phyloP scores from a whole-genome alignment of 1,140 invertebrate genomes.

The Anthonomus grandis region DNA sequence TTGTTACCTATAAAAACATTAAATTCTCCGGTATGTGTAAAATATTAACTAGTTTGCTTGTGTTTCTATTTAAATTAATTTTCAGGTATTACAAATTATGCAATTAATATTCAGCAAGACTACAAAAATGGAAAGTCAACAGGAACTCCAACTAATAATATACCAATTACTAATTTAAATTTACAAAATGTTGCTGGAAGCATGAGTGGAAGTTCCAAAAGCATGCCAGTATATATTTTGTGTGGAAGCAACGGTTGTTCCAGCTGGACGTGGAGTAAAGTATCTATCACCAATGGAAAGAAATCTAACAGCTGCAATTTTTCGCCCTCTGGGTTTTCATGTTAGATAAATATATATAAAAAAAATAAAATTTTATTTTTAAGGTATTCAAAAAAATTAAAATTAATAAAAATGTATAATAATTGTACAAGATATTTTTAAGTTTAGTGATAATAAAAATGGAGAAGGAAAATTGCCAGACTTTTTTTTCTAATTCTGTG shows the following conservation, averaged over 20 bases:
- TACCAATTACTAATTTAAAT: conserved; percentile 20
- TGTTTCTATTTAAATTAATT: background rate
- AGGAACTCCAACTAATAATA: too few species aligned
- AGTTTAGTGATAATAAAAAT: too few species aligned
- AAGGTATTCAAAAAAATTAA: too few species aligned
- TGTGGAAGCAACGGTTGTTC: conserved; percentile 16
- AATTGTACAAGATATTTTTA: too few species aligned
- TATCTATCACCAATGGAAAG: conserved; percentile 11
- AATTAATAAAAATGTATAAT: too few species aligned
- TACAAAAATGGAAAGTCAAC: conserved; percentile 15
- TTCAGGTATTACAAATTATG: conserved; percentile 12
- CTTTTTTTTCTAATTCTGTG: too few species aligned
- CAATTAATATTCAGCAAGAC: conserved; percentile 10
- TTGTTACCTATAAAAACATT: conserved; percentile 21
- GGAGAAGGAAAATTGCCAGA: too few species aligned
- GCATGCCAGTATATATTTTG: conserved; percentile 14
- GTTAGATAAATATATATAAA: too few species aligned
- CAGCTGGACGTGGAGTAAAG: conserved; percentile 16
- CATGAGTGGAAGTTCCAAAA: conserved; percentile 14
- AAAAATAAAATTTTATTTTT: too few species aligned
- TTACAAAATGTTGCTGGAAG: conserved; percentile 9
- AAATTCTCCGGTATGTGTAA: conserved; percentile 17
- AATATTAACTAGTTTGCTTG: too few species aligned
- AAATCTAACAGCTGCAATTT: background rate
- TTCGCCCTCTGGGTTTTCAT: conserved; percentile 14